phyloP scores from a whole-genome alignment of 1,140 invertebrate genomes.

The Saccostrea cuccullata region DNA sequence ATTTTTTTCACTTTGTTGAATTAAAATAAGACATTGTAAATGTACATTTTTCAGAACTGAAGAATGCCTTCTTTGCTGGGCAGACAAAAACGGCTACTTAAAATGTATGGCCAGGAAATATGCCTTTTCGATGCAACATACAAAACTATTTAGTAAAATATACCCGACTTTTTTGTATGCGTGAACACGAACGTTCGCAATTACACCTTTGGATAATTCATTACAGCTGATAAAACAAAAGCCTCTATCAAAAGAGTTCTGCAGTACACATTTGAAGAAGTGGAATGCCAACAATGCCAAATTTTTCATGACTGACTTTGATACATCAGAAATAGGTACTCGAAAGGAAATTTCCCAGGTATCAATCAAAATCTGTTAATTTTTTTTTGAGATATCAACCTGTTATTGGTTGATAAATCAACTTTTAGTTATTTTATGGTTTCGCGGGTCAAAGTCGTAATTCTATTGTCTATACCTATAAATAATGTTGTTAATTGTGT shows the following conservation, averaged over 20 bases:
- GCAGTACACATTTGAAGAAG: not conserved
- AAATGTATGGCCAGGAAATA: slow-evolving; percentile 46
- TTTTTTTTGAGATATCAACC: too few species aligned
- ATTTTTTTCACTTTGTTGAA: too few species aligned
- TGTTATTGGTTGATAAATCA: too few species aligned
- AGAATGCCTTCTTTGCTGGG: slow-evolving; percentile 28
- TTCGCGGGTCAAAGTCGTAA: too few species aligned
- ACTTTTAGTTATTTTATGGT: too few species aligned
- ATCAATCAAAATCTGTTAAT: not conserved
- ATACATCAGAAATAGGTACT: slow-evolving; percentile 47
- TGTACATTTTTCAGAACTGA: not conserved
- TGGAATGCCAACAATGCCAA: slow-evolving; percentile 35
- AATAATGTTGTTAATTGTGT: too few species aligned
- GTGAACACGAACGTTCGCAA: slow-evolving; percentile 14
- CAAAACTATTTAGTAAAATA: not conserved
- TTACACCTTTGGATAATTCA: not conserved
- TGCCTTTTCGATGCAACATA: slow-evolving; percentile 41
- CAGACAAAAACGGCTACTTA: slow-evolving; percentile 27
- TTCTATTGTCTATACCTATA: too few species aligned
- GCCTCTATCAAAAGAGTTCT: not conserved
- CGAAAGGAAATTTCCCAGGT: slow-evolving; percentile 45
- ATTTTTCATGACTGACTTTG: slow-evolving; percentile 46
- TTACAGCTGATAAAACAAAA: slow-evolving; percentile 27
- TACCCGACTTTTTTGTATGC: slow-evolving; percentile 37
- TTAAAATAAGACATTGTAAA: too few species aligned